Evolutionary conservation across 2,113 vertebrate genomes (phyloP), one percentile per base, ranked within the genome.

Genomic region (Epinephelus fuscoguttatus): DNA sequence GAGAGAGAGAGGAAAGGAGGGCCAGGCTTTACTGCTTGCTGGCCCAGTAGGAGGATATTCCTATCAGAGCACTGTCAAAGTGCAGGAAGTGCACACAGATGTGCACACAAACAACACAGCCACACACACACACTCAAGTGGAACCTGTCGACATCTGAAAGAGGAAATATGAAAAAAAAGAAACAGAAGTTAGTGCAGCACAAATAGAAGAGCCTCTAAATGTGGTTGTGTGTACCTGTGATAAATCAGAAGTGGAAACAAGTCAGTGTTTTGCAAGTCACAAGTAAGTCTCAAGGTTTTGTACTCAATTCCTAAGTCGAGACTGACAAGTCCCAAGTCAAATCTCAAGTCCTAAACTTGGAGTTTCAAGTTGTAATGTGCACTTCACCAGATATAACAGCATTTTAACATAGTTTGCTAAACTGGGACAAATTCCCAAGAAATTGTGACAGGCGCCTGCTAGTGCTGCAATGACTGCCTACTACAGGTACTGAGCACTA

Each of bases 11-110:
- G 81, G 81, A 83, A 87, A 52, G 73, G 69, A 63, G 76, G 84
- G 67, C 15, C 75, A 33, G 63, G 6, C 70, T 78, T 57, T 49
- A 80, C 56, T 0, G 21, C 19, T 81, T 0, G 11, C 64, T 73
- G 84, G 72, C 76, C 73, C 53, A 21, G 61, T 47, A 33, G 75
- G 81, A 93, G 79, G 82, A 91, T 91, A 82, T 88, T 88, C 74
- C 67, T 84, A 82, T 90, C 86, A 80, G 70, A 85, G 77, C 69
- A 40, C 52, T 81, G 88, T 91, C 91, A 88, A 69, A 78, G 67
- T 70, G 57, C 85, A 94, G 91, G 91, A 94, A 94, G 89, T 76
- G 70, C 77, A 89, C 55, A 33, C 59, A 19, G 53, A 45, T 33
- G 57, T 56, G 74, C 50, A 75, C 19, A 79, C 62, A 81, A 2